A percentile compares a stretch with the other conserved stretches of the same genome.
phyloP scores from a whole-genome alignment of 2,113 vertebrate species.

The Dromiciops gliroides region DNA sequence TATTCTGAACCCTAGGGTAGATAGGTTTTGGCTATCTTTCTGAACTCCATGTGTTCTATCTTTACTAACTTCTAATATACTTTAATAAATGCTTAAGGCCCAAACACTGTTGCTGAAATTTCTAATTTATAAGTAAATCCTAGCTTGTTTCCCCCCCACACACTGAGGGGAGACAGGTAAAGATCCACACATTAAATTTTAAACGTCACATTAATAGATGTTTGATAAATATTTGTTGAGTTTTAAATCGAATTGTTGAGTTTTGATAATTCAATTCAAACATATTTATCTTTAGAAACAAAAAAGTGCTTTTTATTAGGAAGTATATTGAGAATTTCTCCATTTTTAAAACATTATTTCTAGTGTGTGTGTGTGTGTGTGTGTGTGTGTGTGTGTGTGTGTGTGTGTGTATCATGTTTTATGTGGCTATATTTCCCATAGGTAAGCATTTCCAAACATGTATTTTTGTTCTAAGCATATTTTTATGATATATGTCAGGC shows the following conservation, averaged over 20 bases:
- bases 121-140: no score
- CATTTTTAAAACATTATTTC: not conserved
- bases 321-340: not conserved
- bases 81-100: no score
- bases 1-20: no score
- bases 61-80: no score
- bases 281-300: not conserved
- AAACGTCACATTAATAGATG: no score
- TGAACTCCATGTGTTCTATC: no score
- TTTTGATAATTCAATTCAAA: not conserved
- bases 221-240: not conserved
- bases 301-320: not conserved
- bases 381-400: not conserved
- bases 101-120: no score
- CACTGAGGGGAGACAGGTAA: no score
- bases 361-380: not conserved
- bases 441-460: not conserved
- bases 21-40: no score
- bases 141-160: no score
- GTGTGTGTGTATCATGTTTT: not conserved
- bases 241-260: not conserved
- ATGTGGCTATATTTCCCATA: not conserved
- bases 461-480: not conserved
- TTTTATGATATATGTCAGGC: not conserved
- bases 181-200: no score